Evolutionary conservation across 2,797 vertebrate genomes (phyloP), one percentile per base, ranked within the genome.

Genomic region (Cottoperca gobio): DNA sequence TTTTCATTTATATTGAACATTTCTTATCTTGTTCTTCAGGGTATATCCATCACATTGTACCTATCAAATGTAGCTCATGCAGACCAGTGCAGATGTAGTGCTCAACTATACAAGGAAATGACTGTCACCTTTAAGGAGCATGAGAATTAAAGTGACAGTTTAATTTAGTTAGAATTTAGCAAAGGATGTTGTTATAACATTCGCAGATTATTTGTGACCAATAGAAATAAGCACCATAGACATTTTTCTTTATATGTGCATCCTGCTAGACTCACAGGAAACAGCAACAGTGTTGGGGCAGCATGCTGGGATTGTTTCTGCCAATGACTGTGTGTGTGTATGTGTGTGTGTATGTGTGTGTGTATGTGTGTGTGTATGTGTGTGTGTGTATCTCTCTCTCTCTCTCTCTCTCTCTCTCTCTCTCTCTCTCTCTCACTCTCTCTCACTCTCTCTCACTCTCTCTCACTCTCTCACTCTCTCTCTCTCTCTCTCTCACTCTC

Each of bases 11-110:
- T 10, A 64, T 21, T 67, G 19, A 17, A 80, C 16, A 53, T 69
- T 33, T 67, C 53, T 75, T 59, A 71, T 88, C 64, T 69, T 54
- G 11, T 66, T 78, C 65, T 61, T 63, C 24, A 21, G 69, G 61
- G 37, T 63, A 63, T 21, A 66, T 55, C 39, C 16, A 49, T 69
- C 55, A 49, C 59, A 65, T 16, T 73, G 58, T 45, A 53, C 39
- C 24, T 24, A 49, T 76, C 57, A 59, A 75, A 55, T 48, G 19
- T n/a, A 70, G 57, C 71, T 68, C 39, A 17, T 3, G 26, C 39
- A 60, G 53, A 31, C 35, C 45, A 37, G 64, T 43, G 68, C n/a
- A 73, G 39, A 62, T 11, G 24, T 6, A 33, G 24, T 3, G 24
- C 28, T 57, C 48, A 74, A 52, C 33, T 58, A 58, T 1, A 55